Base-by-base conservation (phyloP, 2,113 vertebrate genomes). In the Xiphophorus maculatus region DNA sequence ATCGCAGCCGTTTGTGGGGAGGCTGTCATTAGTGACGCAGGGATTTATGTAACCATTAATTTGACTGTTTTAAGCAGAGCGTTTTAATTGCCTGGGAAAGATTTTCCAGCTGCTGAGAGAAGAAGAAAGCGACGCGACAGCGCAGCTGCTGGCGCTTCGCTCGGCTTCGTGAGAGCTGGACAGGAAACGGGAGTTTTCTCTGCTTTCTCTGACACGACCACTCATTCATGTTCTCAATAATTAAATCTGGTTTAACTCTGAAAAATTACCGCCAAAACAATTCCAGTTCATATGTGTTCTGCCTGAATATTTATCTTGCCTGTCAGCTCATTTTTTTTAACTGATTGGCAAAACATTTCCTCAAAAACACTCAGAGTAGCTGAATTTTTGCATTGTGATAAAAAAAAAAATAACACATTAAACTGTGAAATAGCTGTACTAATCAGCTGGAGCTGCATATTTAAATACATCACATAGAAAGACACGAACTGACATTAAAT, bases 131-230 rank as follows among this genome's bases (percentile, higher is more conserved):
- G 1, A 13, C 42, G 4, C n/a, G 44, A 65, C 44, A 71, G 62
- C 6, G 28, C n/a, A 33, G 63, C 29, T 60, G 69, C 40, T 66
- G 35, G 25, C 40, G 62, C 62, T 19, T 30, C 9, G 64, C 63
- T 75, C 35, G 19, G 0, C 69, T 69, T 77, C 29, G 51, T 32
- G 14, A 62, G 14, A 51, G 25, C 60, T 44, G 28, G 74, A 80
- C 44, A 61, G 74, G 66, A 76, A 76, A 74, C 66, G 68, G 76
- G 77, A 60, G 60, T 66, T 66, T 35, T 10, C 35, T 37, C 35
- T 37, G 35, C 35, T 12, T 28, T 37, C 35, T 37, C 35, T 37
- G 35, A 37, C 35, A 37, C 35, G 11, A 37, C 35, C 35, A 10
- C 35, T 35, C 35, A 10, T 11, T 12, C 35, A 12, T 37, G 10